These are phyloP conservation scores for Xiphophorus hellerii DNA, from an alignment of 2,113 vertebrate species.

Conservation along the genomic window DNA sequence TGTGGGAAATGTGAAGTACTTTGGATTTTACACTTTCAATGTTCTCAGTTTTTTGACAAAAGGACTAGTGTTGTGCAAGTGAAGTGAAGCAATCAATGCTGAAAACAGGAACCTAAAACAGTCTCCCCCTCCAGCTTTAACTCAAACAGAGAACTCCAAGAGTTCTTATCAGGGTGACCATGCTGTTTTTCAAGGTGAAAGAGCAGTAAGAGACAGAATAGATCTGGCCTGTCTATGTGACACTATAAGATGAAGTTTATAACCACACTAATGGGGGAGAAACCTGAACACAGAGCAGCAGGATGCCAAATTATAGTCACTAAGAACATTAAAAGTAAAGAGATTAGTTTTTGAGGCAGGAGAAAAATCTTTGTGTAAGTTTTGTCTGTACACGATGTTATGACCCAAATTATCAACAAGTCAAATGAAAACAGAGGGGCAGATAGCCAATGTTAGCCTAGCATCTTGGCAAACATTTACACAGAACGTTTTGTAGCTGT, in stretches of 20 bases:
- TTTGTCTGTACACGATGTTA: no score
- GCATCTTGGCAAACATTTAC: background rate
- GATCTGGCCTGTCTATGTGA: background rate
- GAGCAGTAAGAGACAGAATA: background rate
- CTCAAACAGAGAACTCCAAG: background rate
- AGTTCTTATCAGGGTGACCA: background rate
- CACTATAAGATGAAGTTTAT: background rate
- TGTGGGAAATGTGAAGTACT: background rate
- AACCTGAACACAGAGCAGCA: background rate
- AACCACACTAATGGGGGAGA: background rate
- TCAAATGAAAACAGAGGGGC: no score
- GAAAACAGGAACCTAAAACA: slow-evolving; percentile 45
- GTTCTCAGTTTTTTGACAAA: background rate
- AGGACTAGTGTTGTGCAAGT: slow-evolving; percentile 40
- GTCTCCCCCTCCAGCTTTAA: background rate
- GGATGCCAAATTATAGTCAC: background rate
- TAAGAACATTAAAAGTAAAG: background rate
- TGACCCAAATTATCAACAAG: background rate
- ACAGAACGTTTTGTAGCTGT: no score
- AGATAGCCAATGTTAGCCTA: background rate
- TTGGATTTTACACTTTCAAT: background rate
- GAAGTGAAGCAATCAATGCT: slow-evolving; percentile 41
- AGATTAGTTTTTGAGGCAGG: no score
- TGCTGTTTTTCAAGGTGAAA: background rate
- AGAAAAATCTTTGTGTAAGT: no score